Evolutionary conservation across 2,888 invertebrate genomes (phyloP).

Genomic region (Stenchaetothrips biformis): DNA sequence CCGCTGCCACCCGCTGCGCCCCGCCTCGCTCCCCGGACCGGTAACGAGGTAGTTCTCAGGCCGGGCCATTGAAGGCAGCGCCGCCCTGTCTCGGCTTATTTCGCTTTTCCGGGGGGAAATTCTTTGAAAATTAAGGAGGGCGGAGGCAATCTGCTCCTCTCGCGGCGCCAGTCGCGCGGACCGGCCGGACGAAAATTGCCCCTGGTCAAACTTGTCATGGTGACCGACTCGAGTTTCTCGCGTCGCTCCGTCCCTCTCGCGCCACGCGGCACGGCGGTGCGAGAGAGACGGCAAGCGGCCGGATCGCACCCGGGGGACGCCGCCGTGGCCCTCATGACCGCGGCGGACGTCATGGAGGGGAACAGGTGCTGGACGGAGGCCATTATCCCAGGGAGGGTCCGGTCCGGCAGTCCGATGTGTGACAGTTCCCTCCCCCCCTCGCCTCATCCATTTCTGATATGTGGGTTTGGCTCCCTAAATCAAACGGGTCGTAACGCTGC

Average conservation of each 20-base stretch:
- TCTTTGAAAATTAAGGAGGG: neutral
- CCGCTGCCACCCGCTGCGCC: neutral
- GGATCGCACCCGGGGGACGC: neutral
- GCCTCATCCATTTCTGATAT: slow-evolving; percentile 22
- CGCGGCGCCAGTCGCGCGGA: neutral
- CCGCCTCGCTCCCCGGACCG: neutral
- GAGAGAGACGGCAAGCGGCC: neutral
- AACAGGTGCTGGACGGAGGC: neutral
- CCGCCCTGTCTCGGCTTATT: neutral
- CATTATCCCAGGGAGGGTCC: neutral
- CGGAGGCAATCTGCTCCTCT: neutral
- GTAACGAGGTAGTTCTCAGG: neutral
- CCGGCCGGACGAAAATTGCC: neutral
- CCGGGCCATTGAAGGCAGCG: neutral
- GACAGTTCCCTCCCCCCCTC: no score
- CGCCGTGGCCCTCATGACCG: neutral
- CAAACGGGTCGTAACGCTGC: slow-evolving; percentile 8
- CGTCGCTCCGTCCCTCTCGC: neutral
- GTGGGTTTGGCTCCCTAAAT: slow-evolving; percentile 24
- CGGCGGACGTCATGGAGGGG: neutral
- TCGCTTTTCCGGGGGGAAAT: no score
- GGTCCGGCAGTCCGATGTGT: no score
- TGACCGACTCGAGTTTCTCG: neutral
- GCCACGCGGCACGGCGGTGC: neutral
- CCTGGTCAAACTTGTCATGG: neutral